Evolutionary conservation across 1,140 invertebrate genomes (phyloP), one percentile per base, ranked within the genome.

Genomic region (Nylanderia fulva): DNA sequence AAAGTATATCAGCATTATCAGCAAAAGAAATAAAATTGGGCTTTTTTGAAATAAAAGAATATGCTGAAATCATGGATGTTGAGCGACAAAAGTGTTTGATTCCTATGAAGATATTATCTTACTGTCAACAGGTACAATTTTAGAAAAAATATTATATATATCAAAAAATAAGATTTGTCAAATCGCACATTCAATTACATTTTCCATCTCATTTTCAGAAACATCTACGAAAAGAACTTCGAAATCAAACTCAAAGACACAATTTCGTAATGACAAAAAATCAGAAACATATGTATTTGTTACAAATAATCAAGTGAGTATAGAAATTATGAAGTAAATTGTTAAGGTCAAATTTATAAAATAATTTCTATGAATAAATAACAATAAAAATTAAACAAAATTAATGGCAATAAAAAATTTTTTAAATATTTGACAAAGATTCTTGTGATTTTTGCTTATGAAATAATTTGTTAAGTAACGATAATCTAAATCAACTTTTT

Each of bases 281-380:
- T 36, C 27, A 69, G 9, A 18, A 42, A 29, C 21, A 33, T 13
- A 68, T n/a, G 56, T 0, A 68, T 13, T 1, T 80, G 3, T 72
- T 87, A 24, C 83, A 79, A 11, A 80, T 48, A 27, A 56, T 52
- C 11, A 72, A 56, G 74, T 79, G 13, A 75, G 72, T 66, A 64
- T 1, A 24, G 0, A 1, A 36, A 15, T 45, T 36, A 80, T 52
- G 7, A 33, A 39, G 0, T 36, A 24, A 4, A 48, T 52, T 48
- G 4, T 52, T 33, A 29, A 29, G 21, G 4, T 39, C n/a, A 24
- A 5, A 48, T 52, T 52, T 33, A 24, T 11, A 4, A 29, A 33
- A 6, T 39, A 75, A 24, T 58, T 21, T 56, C 13, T 58, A n/a
- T 27, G n/a, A n/a, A n/a, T n/a, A 27, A 69, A 80, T 27, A 68